Percentiles rank a stretch among this genome's conserved stretches.
These are phyloP conservation scores for Prorops nasuta DNA, from an alignment of 1,140 invertebrate genomes.

Conservation along the genomic window DNA sequence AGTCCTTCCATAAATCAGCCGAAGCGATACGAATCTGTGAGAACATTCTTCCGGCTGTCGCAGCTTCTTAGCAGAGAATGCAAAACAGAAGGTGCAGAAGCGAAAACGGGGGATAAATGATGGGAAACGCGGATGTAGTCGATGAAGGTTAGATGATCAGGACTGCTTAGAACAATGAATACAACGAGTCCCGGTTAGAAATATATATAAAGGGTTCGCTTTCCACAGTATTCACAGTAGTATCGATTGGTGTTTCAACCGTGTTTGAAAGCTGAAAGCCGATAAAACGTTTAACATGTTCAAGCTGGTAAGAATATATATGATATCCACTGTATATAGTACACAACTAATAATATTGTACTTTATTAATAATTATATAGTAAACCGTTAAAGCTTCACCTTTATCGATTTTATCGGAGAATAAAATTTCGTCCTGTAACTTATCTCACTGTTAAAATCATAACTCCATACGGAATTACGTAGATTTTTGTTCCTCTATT, in stretches of 20 bases:
- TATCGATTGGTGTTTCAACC: conserved; percentile 16
- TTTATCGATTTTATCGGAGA: too few species aligned
- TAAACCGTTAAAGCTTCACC: too few species aligned
- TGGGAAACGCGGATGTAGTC: background rate
- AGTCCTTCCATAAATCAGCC: conserved; percentile 30
- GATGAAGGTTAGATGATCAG: conserved; percentile 6
- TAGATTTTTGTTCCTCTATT: too few species aligned
- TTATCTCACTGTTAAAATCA: too few species aligned
- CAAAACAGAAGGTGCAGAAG: too few species aligned
- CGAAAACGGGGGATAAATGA: background rate
- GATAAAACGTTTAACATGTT: conserved; percentile 38
- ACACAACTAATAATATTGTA: too few species aligned
- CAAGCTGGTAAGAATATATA: conserved; percentile 30
- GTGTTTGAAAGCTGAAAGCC: conserved; percentile 27
- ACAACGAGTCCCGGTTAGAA: too few species aligned
- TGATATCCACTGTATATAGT: background rate
- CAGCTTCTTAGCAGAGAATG: too few species aligned
- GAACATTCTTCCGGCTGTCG: too few species aligned
- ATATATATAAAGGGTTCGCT: conserved; percentile 28
- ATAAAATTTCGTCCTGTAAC: too few species aligned
- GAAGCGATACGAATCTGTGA: conserved; percentile 24
- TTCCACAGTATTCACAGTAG: conserved; percentile 15
- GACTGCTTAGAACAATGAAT: conserved; percentile 12
- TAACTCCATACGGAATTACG: too few species aligned
- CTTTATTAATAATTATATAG: too few species aligned